Percentiles rank a stretch among this genome's conserved stretches.
Evolutionary conservation across 1,140 invertebrate genomes (phyloP).

Genomic region (Yoshiicerus persimilis): DNA sequence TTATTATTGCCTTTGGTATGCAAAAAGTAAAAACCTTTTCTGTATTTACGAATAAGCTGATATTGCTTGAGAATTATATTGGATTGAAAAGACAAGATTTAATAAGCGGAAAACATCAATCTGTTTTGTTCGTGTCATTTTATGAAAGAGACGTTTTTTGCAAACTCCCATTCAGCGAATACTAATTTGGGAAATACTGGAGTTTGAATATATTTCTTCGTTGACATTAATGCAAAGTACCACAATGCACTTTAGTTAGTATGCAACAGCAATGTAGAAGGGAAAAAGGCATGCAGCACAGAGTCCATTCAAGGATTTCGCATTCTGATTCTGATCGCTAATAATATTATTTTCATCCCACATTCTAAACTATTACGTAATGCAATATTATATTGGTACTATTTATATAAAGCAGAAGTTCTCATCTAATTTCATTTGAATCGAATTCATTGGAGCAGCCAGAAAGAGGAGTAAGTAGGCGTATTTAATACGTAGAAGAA

Average conservation of each 20-base stretch:
- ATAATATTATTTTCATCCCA: no score
- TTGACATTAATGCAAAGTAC: background rate
- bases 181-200: no score
- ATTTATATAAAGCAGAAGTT: no score
- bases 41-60: background rate
- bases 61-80: no score
- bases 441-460: background rate
- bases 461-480: background rate
- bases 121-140: background rate
- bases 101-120: background rate
- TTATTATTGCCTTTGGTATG: background rate
- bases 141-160: background rate
- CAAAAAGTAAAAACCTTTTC: background rate
- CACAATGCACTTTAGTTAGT: background rate
- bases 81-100: background rate
- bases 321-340: background rate
- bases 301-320: background rate
- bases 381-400: no score
- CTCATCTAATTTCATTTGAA: background rate
- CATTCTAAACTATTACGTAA: no score
- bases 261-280: background rate
- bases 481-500: background rate
- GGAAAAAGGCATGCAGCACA: background rate
- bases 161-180: no score
- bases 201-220: background rate